Evolutionary conservation across 92 coral and sea anemone genomes (phyloP), one percentile per base, ranked within the genome.

Genomic region (Zoanthus sociatus): DNA sequence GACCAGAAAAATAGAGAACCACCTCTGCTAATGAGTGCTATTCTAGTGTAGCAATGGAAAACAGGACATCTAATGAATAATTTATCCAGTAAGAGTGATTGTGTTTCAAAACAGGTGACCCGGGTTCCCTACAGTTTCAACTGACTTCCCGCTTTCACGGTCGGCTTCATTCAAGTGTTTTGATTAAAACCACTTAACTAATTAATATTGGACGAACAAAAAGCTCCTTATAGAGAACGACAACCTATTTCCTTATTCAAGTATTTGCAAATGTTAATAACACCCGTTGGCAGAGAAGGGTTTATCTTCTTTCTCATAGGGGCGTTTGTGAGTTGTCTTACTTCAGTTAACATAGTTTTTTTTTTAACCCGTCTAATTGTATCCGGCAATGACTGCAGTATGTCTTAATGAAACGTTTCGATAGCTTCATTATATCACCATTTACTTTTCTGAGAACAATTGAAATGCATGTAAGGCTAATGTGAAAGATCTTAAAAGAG

Each of bases 21-120:
- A 92, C 88, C 93, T 84, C 87, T 81, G 86, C 94, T 95, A 95
- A 95, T 95, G 96, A 95, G 94, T 88, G 92, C 90, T 91, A 90
- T 94, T 95, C 90, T 89, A 90, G 83, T 33, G 71, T 83, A 60
- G 90, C 98, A 93, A 89, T 89, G 54, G 94, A 89, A 91, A 91
- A 78, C 93, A 88, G 95, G 94, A 94, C 76, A 92, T 87, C 55
- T 54, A 66, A 93, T 95, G 93, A 91, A 95, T 95, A 86, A 95
- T 95, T 93, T 67, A 95, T 76, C n/a, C 51, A 64, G 87, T 94
- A 93, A 91, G 98, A 91, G 85, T 67, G 85, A 81, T n/a, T 81
- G 58, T 81, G 85, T 81, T 79, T 81, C 72, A 46, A 66, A 54
- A 86, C 98, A 81, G 98, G 98, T 95, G 98, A 94, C 92, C 60